Percentiles rank a stretch among this genome's conserved stretches.
phyloP scores from a whole-genome alignment of 2,888 invertebrate species.

The Fragum sueziense region DNA sequence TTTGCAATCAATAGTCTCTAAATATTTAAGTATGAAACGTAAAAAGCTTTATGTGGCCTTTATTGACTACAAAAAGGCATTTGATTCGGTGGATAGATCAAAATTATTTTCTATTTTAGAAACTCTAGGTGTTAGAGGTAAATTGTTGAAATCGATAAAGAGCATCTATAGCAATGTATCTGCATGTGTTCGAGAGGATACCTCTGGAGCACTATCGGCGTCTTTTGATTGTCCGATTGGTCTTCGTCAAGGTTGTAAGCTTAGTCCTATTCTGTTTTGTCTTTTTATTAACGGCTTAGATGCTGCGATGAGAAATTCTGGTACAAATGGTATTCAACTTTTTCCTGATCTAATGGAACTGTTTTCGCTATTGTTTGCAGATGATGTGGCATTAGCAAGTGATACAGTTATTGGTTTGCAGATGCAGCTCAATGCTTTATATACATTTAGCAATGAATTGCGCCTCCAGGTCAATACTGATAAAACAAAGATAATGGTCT shows the following conservation, averaged over 20 bases:
- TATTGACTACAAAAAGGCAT: slow-evolving; percentile 37
- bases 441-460: slow-evolving; percentile 35
- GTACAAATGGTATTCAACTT: slow-evolving; percentile 30
- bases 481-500: slow-evolving; percentile 42
- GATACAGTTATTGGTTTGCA: slow-evolving; percentile 47
- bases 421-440: slow-evolving; percentile 32
- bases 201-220: not conserved
- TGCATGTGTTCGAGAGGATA: slow-evolving; percentile 25
- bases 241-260: slow-evolving; percentile 31
- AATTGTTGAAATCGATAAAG: slow-evolving; percentile 3
- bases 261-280: slow-evolving; percentile 31
- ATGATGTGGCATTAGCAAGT: slow-evolving; percentile 42
- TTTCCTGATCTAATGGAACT: slow-evolving; percentile 25
- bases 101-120: slow-evolving; percentile 26
- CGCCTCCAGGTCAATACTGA: slow-evolving; percentile 32
- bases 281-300: slow-evolving; percentile 29
- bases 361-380: slow-evolving; percentile 48
- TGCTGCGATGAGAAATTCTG: not conserved
- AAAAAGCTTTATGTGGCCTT: slow-evolving; percentile 36
- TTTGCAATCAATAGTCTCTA: slow-evolving; percentile 20
- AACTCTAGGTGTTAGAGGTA: slow-evolving; percentile 19
- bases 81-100: slow-evolving; percentile 35
- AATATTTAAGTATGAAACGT: slow-evolving; percentile 26
- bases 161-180: slow-evolving; percentile 19
- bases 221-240: slow-evolving; percentile 33